These are phyloP conservation scores for Darevskia mixta DNA, from an alignment of 2,797 vertebrate genomes.

Conservation along the genomic window DNA sequence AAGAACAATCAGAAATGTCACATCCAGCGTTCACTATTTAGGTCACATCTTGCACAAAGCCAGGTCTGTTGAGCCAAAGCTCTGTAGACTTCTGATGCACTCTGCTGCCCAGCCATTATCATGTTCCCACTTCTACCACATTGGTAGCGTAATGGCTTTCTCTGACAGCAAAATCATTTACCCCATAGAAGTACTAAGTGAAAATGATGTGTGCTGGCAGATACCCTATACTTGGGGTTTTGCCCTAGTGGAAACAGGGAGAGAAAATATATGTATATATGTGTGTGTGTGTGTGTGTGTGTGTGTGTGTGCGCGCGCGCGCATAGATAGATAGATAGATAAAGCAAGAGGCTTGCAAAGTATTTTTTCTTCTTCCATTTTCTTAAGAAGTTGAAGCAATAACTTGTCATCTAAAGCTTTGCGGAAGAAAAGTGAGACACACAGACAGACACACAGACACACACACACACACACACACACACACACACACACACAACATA, in stretches of 20 bases:
- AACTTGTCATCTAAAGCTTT: background rate
- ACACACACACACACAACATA: background rate
- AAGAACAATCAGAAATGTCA: background rate
- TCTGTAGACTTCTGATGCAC: accelerated
- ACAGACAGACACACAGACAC: background rate
- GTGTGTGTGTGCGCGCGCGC: too few species aligned
- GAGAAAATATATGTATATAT: too few species aligned
- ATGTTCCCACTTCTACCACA: background rate
- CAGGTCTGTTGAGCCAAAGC: background rate
- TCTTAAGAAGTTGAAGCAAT: background rate
- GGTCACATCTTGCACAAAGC: background rate
- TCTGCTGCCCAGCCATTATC: background rate
- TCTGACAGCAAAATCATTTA: background rate
- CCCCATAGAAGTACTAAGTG: background rate
- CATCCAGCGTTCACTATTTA: background rate
- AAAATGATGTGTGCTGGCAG: background rate
- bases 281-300: too few species aligned
- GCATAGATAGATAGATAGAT: too few species aligned
- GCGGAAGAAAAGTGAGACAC: background rate
- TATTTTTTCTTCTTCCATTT: background rate
- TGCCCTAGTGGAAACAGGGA: background rate
- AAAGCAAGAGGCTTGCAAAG: background rate
- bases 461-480: background rate
- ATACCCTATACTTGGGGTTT: background rate
- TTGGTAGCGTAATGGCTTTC: background rate